These are phyloP conservation scores for Himalopsyche tibetana DNA, from an alignment of 2,888 invertebrate species.

Conservation along the genomic window DNA sequence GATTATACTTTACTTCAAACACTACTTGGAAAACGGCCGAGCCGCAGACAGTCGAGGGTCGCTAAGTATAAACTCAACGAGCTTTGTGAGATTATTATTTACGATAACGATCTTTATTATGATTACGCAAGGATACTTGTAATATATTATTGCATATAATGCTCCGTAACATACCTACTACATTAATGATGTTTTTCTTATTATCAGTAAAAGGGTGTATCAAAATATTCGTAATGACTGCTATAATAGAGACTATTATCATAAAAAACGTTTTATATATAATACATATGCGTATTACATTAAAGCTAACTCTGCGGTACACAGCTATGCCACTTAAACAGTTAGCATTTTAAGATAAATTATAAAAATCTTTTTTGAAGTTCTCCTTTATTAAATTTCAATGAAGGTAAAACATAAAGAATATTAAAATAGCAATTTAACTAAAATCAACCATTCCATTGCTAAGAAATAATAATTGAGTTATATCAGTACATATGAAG, in stretches of 20 bases:
- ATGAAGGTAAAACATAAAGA: too few relatives aligned
- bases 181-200: constrained; percentile 3
- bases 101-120: constrained; percentile 34
- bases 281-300: too few relatives aligned
- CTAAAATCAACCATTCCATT: too few relatives aligned
- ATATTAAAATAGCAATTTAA: too few relatives aligned
- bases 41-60: constrained; percentile 31
- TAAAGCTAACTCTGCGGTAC: too few relatives aligned
- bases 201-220: constrained; percentile 7
- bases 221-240: not conserved
- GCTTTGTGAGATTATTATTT: constrained; percentile 16
- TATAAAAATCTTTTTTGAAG: too few relatives aligned
- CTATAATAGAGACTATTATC: not conserved
- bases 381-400: too few relatives aligned
- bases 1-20: constrained; percentile 34
- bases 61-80: constrained; percentile 27
- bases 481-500: too few relatives aligned
- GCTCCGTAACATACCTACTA: not conserved
- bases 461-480: too few relatives aligned
- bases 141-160: constrained; percentile 22
- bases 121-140: constrained; percentile 10
- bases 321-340: too few relatives aligned
- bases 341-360: too few relatives aligned
- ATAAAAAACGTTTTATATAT: not conserved
- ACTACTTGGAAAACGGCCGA: constrained; percentile 30